phyloP scores from a whole-genome alignment of 2,797 vertebrate genomes.

The Anguilla marmorata region DNA sequence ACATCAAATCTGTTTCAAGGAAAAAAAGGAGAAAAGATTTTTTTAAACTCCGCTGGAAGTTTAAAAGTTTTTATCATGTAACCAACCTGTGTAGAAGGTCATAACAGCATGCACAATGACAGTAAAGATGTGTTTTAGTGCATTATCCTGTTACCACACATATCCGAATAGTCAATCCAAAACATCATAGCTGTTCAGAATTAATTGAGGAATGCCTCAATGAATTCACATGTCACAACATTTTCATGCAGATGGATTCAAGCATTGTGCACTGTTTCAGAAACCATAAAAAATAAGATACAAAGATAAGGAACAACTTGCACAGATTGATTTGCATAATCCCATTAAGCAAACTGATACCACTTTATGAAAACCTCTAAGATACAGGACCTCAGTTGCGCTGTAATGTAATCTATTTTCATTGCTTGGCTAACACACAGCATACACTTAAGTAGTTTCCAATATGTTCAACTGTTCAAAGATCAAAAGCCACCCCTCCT shows the following conservation, averaged over 20 bases:
- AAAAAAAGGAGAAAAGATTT: neutral
- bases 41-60: neutral
- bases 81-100: neutral
- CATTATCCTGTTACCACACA: neutral
- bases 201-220: neutral
- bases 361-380: conserved; percentile 76
- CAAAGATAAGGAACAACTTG: conserved; percentile 35
- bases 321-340: conserved; percentile 79
- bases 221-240: neutral
- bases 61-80: neutral
- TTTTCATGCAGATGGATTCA: neutral
- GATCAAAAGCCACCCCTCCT: conserved; percentile 78
- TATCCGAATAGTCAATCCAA: neutral
- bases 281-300: neutral
- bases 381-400: conserved; percentile 79
- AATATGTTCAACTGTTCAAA: conserved; percentile 85
- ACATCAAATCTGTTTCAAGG: neutral
- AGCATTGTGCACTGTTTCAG: conserved; percentile 13
- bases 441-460: conserved; percentile 93
- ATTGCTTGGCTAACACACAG: conserved; percentile 79
- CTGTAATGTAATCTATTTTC: conserved; percentile 89
- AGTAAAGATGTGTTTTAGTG: neutral
- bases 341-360: conserved; percentile 85
- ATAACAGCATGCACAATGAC: neutral
- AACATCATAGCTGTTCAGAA: neutral